Conservation (phyloP, 2,797 vertebrate genomes). For the Coendou prehensilis region DNA sequence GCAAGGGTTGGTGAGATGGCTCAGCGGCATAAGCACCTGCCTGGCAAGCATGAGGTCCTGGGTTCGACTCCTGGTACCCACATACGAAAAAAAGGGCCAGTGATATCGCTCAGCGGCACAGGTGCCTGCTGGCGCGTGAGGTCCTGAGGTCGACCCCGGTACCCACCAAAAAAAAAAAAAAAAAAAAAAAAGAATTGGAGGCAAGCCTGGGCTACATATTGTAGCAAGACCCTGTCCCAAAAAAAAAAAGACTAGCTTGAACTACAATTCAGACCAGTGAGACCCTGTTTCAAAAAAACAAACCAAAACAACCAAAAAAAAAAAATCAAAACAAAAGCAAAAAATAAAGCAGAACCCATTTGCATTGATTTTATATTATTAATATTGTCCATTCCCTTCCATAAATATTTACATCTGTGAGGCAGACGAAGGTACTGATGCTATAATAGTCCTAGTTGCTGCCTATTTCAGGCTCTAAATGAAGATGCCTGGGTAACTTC, state of each 20-base stretch:
- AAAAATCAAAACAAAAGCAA: background rate
- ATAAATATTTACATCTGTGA: constrained; percentile 26
- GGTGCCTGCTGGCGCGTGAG: too few species aligned
- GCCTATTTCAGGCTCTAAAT: background rate
- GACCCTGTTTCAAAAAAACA: background rate
- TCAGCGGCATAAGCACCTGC: too few species aligned
- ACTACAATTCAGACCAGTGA: background rate
- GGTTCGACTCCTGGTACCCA: too few species aligned
- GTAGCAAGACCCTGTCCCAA: background rate
- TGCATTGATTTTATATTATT: constrained; percentile 37
- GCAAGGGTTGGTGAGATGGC: background rate
- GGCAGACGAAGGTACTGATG: background rate
- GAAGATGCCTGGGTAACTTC: background rate
- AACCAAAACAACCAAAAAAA: background rate
- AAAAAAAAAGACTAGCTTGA: background rate
- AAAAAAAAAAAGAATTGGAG: too few species aligned
- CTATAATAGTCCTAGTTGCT: background rate
- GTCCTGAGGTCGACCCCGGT: too few species aligned
- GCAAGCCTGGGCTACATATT: background rate
- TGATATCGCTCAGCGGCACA: too few species aligned
- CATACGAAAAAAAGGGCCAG: too few species aligned
- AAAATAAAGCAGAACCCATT: background rate
- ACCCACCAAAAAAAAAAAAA: too few species aligned
- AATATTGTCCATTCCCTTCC: background rate
- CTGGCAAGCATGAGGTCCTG: too few species aligned